Base-by-base conservation (phyloP, 2,888 invertebrate species). In the Oegoconia quadripuncta region DNA sequence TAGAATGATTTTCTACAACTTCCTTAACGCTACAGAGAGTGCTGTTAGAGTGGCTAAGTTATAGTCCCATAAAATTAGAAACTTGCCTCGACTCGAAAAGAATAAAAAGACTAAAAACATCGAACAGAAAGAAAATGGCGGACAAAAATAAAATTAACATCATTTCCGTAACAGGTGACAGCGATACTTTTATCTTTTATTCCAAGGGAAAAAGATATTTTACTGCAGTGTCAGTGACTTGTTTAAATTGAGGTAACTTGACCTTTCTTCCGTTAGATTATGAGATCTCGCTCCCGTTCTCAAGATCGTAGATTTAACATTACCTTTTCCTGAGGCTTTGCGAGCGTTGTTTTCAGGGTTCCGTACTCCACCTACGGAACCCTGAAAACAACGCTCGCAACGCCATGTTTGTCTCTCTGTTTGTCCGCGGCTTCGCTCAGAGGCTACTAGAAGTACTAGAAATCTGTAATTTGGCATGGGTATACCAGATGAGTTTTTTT, bases 161-260 rank as follows among this genome's bases (percentile, higher is more conserved):
- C 41, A 39, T 46, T 46, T 37, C 39, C 32, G 3, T 30, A 35
- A 33, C 39, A n/a, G 29, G 29, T 18, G 30, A 40, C 23, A 18
- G 17, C 15, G 23, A 30, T 28, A 11, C 8, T 35, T 17, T 23
- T 37, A 22, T 22, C 22, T 23, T 17, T 22, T 30, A 14, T 30
- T 6, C n/a, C 2, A 27, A 27, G 20, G 26, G 26, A 30, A 32
- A 36, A 27, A 42, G 26, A 31, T 34, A 37, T 41, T 41, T 32
- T 42, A 22, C 35, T 26, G 25, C 33, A 18, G 18, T 28, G 33
- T 40, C 39, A 37, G 41, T 42, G 45, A 41, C 39, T 41, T 41
- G 27, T 38, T 26, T 14, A 42, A 42, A 46, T 46, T 46, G 34
- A 46, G 42, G 34, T 42, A 46, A 41, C 42, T 40, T 32, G 35